These are phyloP conservation scores for Hetaerina titia DNA, from an alignment of 2,888 invertebrate genomes.

Conservation along the genomic window DNA sequence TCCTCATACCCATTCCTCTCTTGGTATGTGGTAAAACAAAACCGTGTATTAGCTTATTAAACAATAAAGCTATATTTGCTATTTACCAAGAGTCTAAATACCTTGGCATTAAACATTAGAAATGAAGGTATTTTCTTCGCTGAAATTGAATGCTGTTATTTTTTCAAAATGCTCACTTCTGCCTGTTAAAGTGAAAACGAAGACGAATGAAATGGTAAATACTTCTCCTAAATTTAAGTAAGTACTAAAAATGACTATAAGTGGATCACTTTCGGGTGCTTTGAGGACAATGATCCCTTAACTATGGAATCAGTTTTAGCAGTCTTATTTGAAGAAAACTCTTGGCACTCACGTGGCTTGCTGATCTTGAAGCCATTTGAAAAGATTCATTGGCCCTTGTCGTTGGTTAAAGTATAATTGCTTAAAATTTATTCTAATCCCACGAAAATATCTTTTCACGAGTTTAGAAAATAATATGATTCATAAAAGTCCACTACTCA, in stretches of 20 bases:
- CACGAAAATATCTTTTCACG: no score
- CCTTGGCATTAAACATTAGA: neutral
- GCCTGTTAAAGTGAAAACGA: neutral
- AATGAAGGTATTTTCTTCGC: neutral
- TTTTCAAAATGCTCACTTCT: neutral
- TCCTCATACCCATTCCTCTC: neutral
- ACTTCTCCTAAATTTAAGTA: neutral
- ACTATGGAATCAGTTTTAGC: slow-evolving; percentile 48
- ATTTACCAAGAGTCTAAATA: no score
- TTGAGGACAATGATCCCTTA: slow-evolving; percentile 62
- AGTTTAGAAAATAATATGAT: neutral
- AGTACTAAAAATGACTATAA: slow-evolving; percentile 34
- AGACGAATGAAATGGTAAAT: neutral
- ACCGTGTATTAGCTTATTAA: neutral
- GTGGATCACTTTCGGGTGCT: slow-evolving; percentile 32
- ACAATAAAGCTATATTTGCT: neutral
- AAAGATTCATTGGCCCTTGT: neutral
- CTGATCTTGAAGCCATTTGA: neutral
- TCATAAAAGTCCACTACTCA: neutral
- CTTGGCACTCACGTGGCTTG: slow-evolving; percentile 57
- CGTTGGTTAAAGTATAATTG: neutral
- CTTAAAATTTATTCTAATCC: neutral
- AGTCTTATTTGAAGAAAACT: slow-evolving; percentile 48
- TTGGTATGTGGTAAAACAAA: no score
- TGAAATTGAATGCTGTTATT: neutral